Base-by-base conservation (phyloP, 2,888 invertebrate species). In the Brenthis ino region DNA sequence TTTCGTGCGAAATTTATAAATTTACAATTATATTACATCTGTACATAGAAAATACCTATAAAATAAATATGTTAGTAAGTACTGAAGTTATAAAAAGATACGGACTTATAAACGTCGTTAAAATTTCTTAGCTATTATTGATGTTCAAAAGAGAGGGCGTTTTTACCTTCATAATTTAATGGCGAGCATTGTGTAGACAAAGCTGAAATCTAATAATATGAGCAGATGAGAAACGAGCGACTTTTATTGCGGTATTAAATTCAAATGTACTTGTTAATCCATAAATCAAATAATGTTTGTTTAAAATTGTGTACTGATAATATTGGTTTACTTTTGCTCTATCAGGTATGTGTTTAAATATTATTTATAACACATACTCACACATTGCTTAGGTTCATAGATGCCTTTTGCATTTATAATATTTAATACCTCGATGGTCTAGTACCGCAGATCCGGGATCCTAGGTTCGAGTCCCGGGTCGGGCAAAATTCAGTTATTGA, bases 211-310 rank as follows among this genome's bases (percentile, higher is more conserved):
- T n/a, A 33, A 61, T 60, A 13, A 53, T 20, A 47, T 55, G n/a
- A 47, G 28, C 20, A 48, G 43, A 61, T 61, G 50, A 60, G 47
- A 56, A 54, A 47, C 47, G 16, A 53, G 28, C n/a, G 43, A 28
- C 33, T 64, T 64, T 68, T 57, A 58, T 61, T 37, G 8, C 43
- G 55, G 14, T 20, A 53, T 54, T 54, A 64, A 64, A 54, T 16
- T n/a, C 14, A 28, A 65, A 43, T 20, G 13, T 20, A 65, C 20
- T 64, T 55, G 13, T 64, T 24, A 16, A 57, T 50, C 56, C 16
- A 57, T 48, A 57, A 33, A 47, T 56, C 20, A 64, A 64, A 11
- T 3, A 37, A 11, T 43, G 11, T 11, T 43, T 43, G 37, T 3
- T 43, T 43, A 11, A 11, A 43, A 43, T 43, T 43, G 37, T 11